Conservation (phyloP, 2,888 invertebrate genomes). For the Podabrus alpinus region DNA sequence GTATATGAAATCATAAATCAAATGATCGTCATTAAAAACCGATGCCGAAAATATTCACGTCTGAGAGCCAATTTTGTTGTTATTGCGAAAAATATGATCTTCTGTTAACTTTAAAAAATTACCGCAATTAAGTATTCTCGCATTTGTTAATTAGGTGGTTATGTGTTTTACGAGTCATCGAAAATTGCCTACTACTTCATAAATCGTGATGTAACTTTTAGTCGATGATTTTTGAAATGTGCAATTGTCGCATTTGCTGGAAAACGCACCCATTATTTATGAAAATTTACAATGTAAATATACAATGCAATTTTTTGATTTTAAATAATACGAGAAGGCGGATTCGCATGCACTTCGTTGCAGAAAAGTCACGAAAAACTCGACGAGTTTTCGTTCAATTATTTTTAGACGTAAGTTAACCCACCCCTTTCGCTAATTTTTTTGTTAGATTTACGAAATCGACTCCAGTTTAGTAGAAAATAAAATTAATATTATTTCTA, state of each 20-base stretch:
- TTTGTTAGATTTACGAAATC: not conserved
- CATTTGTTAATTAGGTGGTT: not conserved
- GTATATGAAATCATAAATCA: slow-evolving; percentile 1
- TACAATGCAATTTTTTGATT: not conserved
- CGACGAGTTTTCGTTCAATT: not conserved
- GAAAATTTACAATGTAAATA: not conserved
- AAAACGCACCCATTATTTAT: not conserved
- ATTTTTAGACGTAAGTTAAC: too few species aligned
- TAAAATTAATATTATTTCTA: not conserved
- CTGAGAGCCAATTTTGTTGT: not conserved
- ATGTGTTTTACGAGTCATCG: not conserved
- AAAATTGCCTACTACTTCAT: not conserved
- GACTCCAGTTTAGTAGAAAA: not conserved
- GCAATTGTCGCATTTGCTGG: not conserved
- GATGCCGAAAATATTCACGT: not conserved
- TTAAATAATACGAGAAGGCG: not conserved
- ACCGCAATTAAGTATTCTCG: not conserved
- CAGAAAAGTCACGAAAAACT: not conserved
- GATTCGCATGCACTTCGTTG: not conserved
- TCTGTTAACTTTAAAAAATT: not conserved
- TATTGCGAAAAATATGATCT: not conserved
- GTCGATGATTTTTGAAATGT: not conserved
- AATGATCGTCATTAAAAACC: not conserved
- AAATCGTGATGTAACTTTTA: not conserved
- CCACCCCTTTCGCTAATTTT: not conserved